These are phyloP conservation scores for Actinernus sp. DNA, from an alignment of 92 coral and sea anemone genomes.

Conservation along the genomic window DNA sequence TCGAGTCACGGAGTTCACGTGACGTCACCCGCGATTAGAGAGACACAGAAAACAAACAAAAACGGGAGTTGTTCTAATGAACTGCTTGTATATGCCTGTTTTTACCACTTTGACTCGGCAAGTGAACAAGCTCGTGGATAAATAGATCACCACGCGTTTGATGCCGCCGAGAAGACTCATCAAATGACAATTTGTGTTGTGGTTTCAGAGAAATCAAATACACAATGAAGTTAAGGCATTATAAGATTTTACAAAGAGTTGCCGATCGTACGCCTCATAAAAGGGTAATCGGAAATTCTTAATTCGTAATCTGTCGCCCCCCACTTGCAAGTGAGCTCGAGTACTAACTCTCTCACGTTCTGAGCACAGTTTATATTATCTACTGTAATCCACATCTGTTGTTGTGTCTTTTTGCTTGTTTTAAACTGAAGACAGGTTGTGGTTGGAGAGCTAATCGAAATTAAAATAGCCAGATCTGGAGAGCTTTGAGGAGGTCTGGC, in stretches of 20 bases:
- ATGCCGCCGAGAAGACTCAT: neutral
- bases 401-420: too few species aligned
- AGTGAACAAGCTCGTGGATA: neutral
- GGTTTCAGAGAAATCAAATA: neutral
- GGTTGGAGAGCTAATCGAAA: too few species aligned
- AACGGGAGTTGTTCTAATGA: slow-evolving; percentile 24
- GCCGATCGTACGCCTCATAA: slow-evolving; percentile 7
- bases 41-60: slow-evolving; percentile 19
- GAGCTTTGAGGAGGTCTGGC: too few species aligned
- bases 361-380: too few species aligned
- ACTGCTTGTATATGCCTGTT: slow-evolving; percentile 6
- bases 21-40: slow-evolving; percentile 33
- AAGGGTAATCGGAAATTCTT: slow-evolving; percentile 29
- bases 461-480: too few species aligned
- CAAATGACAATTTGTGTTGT: neutral
- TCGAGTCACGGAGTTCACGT: slow-evolving; percentile 77
- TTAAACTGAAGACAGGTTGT: too few species aligned
- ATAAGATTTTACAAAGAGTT: slow-evolving; percentile 3
- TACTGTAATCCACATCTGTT: too few species aligned
- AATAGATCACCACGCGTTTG: neutral
- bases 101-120: slow-evolving; percentile 2
- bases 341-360: too few species aligned
- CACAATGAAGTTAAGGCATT: slow-evolving; percentile 18
- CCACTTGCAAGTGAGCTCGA: too few species aligned
- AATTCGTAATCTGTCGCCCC: slow-evolving; percentile 14